Conservation (phyloP, 2,113 vertebrate genomes). For the Salvelinus fontinalis region DNA sequence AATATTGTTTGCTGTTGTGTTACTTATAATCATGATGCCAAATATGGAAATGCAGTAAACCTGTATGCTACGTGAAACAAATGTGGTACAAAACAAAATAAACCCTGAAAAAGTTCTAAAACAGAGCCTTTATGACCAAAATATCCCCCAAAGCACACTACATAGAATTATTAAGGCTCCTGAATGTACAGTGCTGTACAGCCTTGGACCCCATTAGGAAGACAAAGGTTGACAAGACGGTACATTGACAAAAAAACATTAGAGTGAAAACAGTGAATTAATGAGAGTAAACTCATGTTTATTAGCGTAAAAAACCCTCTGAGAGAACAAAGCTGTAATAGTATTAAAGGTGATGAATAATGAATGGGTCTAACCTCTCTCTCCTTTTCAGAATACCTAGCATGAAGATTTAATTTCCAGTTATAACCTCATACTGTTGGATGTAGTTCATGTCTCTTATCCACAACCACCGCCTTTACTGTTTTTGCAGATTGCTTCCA, state of each 20-base stretch:
- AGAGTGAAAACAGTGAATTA: not conserved
- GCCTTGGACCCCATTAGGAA: not conserved
- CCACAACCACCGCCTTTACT: too few species aligned
- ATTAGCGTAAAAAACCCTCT: not conserved
- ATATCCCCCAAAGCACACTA: not conserved
- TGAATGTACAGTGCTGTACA: not conserved
- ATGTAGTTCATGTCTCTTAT: too few species aligned
- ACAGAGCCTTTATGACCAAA: not conserved
- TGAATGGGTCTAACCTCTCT: not conserved
- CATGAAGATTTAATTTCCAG: too few species aligned
- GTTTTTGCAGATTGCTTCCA: too few species aligned
- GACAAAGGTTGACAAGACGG: constrained; percentile 13
- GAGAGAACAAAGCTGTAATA: not conserved
- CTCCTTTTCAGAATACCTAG: not conserved
- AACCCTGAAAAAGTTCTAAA: not conserved
- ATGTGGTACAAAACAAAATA: not conserved
- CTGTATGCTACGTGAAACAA: too few species aligned
- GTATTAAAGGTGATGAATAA: not conserved
- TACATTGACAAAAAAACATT: constrained; percentile 1
- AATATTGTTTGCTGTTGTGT: not conserved
- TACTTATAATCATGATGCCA: not conserved
- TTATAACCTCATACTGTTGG: too few species aligned
- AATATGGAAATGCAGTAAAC: too few species aligned
- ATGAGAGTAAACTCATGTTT: not conserved
- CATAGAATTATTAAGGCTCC: not conserved